These are phyloP conservation scores for Nomada fabriciana DNA, from an alignment of 2,888 invertebrate species.

Conservation along the genomic window DNA sequence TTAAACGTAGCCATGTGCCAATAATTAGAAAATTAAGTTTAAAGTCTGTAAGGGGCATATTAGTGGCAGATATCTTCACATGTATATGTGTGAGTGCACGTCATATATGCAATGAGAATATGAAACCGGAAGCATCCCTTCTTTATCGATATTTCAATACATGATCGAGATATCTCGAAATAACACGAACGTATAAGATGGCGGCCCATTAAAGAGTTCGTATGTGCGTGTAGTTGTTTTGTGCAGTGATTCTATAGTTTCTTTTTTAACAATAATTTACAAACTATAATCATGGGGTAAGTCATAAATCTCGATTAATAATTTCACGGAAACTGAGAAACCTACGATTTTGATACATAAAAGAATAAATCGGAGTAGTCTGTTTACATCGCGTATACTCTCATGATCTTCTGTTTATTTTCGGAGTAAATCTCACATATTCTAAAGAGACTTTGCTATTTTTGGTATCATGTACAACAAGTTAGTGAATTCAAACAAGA, in stretches of 20 bases:
- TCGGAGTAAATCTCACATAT: constrained; percentile 22
- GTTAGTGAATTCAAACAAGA: background rate
- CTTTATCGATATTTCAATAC: constrained; percentile 45
- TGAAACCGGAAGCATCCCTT: constrained; percentile 46
- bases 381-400: constrained; percentile 64
- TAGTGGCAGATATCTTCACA: too few species aligned
- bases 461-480: constrained; percentile 3
- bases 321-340: background rate
- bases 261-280: constrained; percentile 63
- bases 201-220: constrained; percentile 62
- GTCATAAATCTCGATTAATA: constrained; percentile 24
- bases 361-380: constrained; percentile 35
- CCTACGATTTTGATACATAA: background rate
- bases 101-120: background rate
- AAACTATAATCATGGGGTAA: constrained; percentile 69
- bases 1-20: too few species aligned
- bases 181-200: constrained; percentile 64
- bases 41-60: too few species aligned
- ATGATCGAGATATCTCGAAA: constrained; percentile 51
- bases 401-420: constrained; percentile 58
- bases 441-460: constrained; percentile 10
- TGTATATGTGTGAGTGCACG: background rate
- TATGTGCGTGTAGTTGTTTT: constrained; percentile 63
- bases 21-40: too few species aligned
- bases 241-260: constrained; percentile 63